These are phyloP conservation scores for Gambelia wislizenii DNA, from an alignment of 2,797 vertebrate species.

Conservation along the genomic window DNA sequence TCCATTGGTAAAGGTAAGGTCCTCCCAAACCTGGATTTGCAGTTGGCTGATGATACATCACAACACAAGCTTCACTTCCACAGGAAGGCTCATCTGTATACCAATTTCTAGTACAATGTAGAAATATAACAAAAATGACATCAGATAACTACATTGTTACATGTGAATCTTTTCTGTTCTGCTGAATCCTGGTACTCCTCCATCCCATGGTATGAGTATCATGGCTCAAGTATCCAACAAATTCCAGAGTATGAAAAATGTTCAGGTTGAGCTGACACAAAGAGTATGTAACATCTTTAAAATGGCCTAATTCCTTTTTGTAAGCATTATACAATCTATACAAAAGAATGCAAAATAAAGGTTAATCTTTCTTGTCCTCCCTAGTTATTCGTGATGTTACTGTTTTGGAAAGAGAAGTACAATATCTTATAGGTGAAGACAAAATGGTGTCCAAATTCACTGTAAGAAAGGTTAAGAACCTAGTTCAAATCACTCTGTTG, in stretches of 20 bases:
- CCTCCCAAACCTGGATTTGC: slow-evolving; percentile 92
- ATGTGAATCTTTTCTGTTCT: background rate
- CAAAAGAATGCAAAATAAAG: background rate
- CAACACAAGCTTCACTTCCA: slow-evolving; percentile 95
- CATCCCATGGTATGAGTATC: too few species aligned
- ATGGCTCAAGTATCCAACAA: too few species aligned
- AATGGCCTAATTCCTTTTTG: too few species aligned
- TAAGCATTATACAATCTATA: too few species aligned
- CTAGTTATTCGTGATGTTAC: background rate
- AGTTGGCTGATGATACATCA: slow-evolving; percentile 97
- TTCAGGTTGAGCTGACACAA: too few species aligned
- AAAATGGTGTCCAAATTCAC: background rate
- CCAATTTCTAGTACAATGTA: slow-evolving; percentile 87
- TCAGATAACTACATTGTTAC: background rate
- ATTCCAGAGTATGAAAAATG: too few species aligned
- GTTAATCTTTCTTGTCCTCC: background rate
- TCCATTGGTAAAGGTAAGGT: slow-evolving; percentile 95
- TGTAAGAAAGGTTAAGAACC: too few species aligned
- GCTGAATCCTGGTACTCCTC: background rate
- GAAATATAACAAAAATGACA: background rate
- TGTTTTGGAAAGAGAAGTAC: background rate
- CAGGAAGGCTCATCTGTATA: slow-evolving; percentile 96
- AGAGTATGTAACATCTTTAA: too few species aligned
- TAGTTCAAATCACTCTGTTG: too few species aligned
- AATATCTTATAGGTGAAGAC: background rate